phyloP scores from a whole-genome alignment of 2,113 vertebrate genomes.

The Salvator merianae region DNA sequence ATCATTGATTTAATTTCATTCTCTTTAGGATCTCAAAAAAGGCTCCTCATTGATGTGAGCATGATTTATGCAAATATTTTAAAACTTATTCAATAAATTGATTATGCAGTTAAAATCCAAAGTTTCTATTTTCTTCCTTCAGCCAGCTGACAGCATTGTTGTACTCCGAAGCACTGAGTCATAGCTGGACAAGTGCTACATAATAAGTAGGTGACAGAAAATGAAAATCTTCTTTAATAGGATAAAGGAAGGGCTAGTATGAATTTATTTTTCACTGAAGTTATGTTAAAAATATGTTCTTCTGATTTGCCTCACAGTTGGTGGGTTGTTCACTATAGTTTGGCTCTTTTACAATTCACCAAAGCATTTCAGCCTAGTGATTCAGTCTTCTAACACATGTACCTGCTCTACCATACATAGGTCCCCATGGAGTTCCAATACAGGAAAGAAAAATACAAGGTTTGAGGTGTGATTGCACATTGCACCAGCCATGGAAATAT shows the following conservation, averaged over 20 bases:
- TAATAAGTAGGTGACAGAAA: not conserved
- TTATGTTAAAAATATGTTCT: not conserved
- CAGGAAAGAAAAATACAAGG: too few species aligned
- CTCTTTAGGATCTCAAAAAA: not conserved
- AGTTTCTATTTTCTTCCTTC: not conserved
- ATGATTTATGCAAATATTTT: not conserved
- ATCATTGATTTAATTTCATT: not conserved
- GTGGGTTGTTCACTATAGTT: too few species aligned
- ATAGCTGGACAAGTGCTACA: not conserved
- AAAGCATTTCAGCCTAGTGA: too few species aligned
- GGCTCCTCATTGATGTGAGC: not conserved
- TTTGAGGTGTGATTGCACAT: too few species aligned
- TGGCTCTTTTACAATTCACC: too few species aligned
- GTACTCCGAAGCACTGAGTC: not conserved
- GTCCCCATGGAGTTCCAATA: too few species aligned
- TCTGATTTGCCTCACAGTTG: too few species aligned
- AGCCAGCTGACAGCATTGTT: not conserved
- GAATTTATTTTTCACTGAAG: not conserved
- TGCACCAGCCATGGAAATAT: too few species aligned
- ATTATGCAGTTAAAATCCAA: not conserved
- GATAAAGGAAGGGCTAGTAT: not conserved
- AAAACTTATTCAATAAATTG: not conserved
- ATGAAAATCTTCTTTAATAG: not conserved
- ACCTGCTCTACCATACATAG: too few species aligned
- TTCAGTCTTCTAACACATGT: too few species aligned